Percentiles rank a stretch among this genome's conserved stretches.
phyloP scores from a whole-genome alignment of 2,888 invertebrate species.

The Allygus modestus region DNA sequence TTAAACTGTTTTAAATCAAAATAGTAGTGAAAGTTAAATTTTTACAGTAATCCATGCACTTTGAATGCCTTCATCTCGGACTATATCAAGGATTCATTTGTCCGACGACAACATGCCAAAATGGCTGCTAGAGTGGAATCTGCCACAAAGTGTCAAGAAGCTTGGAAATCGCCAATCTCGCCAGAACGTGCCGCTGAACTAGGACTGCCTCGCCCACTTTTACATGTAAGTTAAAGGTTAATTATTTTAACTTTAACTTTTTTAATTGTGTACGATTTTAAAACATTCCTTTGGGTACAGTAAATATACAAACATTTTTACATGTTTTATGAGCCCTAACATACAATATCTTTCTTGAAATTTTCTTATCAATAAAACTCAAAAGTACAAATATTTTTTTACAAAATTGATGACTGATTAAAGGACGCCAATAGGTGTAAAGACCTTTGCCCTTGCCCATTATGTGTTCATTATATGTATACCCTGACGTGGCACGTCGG shows the following conservation, averaged over 20 bases:
- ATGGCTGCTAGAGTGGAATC: constrained; percentile 82
- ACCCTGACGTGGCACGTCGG: constrained; percentile 86
- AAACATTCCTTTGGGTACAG: too few relatives aligned
- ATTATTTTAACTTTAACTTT: not conserved
- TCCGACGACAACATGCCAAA: constrained; percentile 84
- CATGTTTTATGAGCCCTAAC: too few relatives aligned
- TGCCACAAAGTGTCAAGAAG: constrained; percentile 85
- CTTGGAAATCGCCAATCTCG: constrained; percentile 87
- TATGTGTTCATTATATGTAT: too few relatives aligned
- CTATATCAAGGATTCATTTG: constrained; percentile 92
- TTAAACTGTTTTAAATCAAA: too few relatives aligned
- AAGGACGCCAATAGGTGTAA: too few relatives aligned
- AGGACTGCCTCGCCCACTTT: constrained; percentile 80
- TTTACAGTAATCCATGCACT: constrained; percentile 81
- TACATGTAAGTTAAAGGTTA: constrained; percentile 76
- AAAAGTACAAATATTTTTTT: too few relatives aligned
- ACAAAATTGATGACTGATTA: too few relatives aligned
- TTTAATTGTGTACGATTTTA: too few relatives aligned
- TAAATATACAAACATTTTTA: too few relatives aligned
- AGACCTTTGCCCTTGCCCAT: too few relatives aligned
- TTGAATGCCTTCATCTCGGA: constrained; percentile 91
- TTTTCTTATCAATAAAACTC: too few relatives aligned
- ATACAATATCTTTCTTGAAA: too few relatives aligned
- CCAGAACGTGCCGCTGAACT: constrained; percentile 83
- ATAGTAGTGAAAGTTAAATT: constrained; percentile 67